Base-by-base conservation (phyloP, 30 jellyfish, hydroid and myxozoan genomes). In the Hydractinia symbiolongicarpus region DNA sequence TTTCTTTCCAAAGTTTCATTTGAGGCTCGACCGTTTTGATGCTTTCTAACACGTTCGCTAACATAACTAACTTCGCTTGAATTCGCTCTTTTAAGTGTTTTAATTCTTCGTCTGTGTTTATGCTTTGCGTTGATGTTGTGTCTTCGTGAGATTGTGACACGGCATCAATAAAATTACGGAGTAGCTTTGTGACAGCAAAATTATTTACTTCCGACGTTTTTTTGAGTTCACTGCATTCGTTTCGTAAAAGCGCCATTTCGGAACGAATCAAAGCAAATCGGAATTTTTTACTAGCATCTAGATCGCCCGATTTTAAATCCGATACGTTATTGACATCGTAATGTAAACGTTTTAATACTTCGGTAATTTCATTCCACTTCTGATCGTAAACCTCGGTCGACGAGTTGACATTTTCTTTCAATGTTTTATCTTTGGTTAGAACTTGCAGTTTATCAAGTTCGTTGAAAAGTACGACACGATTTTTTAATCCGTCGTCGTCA, bases 1-100 rank as follows among this genome's bases (percentile, higher is more conserved):
- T 79, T 61, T 79, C 87, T 15, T 66, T 53, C 87, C 87, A 79
- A 79, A 40, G 20, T 6, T 66, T 66, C 54, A 66, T 66, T 50
- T 15, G 50, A 9, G 54, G 84, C 11, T 30, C 54, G 21, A 68
- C 49, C 1, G 14, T 51, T 19, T 52, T 67, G 9, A 55, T 77
- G 5, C 14, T 53, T 10, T 5, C 21, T 61, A 44, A 54, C 7
- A 55, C 57, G 1, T 4, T 1, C 44, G 60, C 5, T 15, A 77
- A 17, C 10, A 21, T 19, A n/a, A 61, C 81, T 40, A 51, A 30
- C n/a, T 5, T 79, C 51, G 83, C 5, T 20, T 21, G 11, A 7
- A 68, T 60, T 30, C 49, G 21, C 5, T 17, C n/a, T 19, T 60
- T 66, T 40, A 61, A 50, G n/a, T 53, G 16, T 6, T 79, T 62